Conservation (phyloP, 2,113 vertebrate genomes). For the Anolis carolinensis region DNA sequence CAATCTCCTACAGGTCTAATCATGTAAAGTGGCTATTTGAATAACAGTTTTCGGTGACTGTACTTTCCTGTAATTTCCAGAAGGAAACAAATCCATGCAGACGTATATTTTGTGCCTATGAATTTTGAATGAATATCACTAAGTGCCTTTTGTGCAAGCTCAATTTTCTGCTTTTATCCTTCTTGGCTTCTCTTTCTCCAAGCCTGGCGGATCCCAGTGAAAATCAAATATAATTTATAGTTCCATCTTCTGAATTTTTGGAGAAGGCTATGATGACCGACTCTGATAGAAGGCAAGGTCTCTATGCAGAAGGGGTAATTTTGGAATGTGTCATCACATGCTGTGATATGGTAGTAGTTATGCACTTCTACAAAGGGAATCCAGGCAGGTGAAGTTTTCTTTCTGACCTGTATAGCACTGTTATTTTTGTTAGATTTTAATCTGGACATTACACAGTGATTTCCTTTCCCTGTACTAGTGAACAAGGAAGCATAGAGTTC, state of each 20-base stretch:
- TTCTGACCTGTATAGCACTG: not conserved
- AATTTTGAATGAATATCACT: slow-evolving; percentile 68
- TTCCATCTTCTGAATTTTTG: not conserved
- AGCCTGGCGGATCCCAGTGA: slow-evolving; percentile 36
- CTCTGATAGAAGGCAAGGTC: slow-evolving; percentile 11
- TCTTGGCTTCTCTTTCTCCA: slow-evolving; percentile 29
- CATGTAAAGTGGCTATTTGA: slow-evolving; percentile 71
- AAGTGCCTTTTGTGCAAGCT: slow-evolving; percentile 46
- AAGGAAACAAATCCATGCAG: slow-evolving; percentile 72
- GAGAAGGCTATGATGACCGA: not conserved
- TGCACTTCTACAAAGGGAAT: not conserved
- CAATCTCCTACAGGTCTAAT: slow-evolving; percentile 69
- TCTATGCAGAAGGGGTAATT: slow-evolving; percentile 16
- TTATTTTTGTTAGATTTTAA: not conserved
- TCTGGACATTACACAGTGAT: not conserved
- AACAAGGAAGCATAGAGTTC: not conserved
- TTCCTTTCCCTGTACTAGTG: not conserved
- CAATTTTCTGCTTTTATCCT: slow-evolving; percentile 43
- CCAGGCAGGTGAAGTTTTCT: not conserved
- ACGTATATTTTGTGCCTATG: slow-evolving; percentile 69
- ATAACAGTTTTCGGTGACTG: slow-evolving; percentile 70
- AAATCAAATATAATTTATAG: slow-evolving; percentile 35
- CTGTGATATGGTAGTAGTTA: not conserved
- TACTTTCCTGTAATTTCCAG: slow-evolving; percentile 74
- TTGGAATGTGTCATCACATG: slow-evolving; percentile 2